Evolutionary conservation across 2,888 invertebrate genomes (phyloP), one percentile per base, ranked within the genome.

Genomic region (Patella caerulea): DNA sequence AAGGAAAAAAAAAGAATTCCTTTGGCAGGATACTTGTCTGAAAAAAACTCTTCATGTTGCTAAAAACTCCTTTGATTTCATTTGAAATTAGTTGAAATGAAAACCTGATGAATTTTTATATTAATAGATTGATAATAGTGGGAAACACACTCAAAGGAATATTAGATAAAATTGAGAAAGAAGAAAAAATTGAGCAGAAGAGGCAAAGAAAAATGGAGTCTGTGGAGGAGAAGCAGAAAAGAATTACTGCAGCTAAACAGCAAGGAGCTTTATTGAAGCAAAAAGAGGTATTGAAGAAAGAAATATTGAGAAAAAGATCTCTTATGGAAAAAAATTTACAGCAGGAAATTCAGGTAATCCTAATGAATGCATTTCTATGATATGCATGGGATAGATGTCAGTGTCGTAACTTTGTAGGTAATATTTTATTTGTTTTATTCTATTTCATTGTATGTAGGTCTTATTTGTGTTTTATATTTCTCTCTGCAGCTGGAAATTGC

Each of bases 251-350:
- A 79, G 93, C 93, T 59, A 93, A 93, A 84, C 94, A 96, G 82
- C 95, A 96, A 90, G 94, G 95, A 89, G 93, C 95, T 65, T 93
- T 97, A 34, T 95, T 95, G 91, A 95, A 96, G 86, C 97, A 98
- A 88, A 98, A 97, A 90, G 98, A 98, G 91, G 93, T 95, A 86
- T 94, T 98, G 73, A 97, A 97, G 92, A 97, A 96, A 89, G 97
- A 97, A 88, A 98, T 98, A 83, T 94, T 97, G 81, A 95, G 97
- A 88, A 98, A 98, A 90, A 93, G 98, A 84, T 96, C 96, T 1
- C 92, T 96, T 19, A 94, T 98, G 77, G 91, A 91, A 82, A 88
- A 88, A 78, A 87, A 87, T 76, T 93, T 98, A 78, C 96, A 96
- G 87, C 95, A 95, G 82, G 96, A 97, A 91, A 97, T 98, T 90